Base-by-base conservation (phyloP, 1,140 invertebrate species). In the Neuroterus valhalla region DNA sequence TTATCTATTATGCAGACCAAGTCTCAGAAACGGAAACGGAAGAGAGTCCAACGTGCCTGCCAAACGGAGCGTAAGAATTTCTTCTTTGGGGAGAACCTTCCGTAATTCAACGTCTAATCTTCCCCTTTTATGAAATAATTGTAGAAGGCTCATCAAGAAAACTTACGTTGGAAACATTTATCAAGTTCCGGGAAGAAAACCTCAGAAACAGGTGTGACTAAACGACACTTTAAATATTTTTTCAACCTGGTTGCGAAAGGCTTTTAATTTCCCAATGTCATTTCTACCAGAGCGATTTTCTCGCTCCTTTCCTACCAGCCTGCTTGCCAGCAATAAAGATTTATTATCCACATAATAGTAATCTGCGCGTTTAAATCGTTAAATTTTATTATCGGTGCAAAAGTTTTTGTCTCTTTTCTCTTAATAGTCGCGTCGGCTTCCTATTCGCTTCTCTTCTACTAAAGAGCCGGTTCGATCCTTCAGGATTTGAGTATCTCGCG, bases 21-120 rank as follows among this genome's bases (percentile, higher is more conserved):
- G 68, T 69, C 71, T 78, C 79, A 78, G 77, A 81, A 81, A 76
- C 80, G 82, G 78, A 82, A 82, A 80, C 80, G 78, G 78, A 78
- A 81, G 76, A 38, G 31, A 76, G 71, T 76, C 68, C 73, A 68
- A 70, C 66, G 68, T 77, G 76, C 71, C 74, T 78, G 77, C 78
- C 77, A 78, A 72, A 76, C 52, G 76, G 78, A 74, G 66, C 71
- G 66, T 70, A 55, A 55, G 21, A 23, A 10, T 3, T 50, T 50
- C 6, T 12, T 50, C 8, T 42, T 43, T 6, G 43, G 8, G n/a
- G n/a, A 43, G 38, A 38, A 66, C 38, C 17, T 68, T 44, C 8
- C 38, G 38, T 68, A 68, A 68, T 42, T 67, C 42, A 6, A 67
- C 15, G 38, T 43, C 5, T 14, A 12, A 62, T 62, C 26, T 31